Base-by-base conservation (phyloP, 2,113 vertebrate genomes). In the Dryoscopus gambensis region DNA sequence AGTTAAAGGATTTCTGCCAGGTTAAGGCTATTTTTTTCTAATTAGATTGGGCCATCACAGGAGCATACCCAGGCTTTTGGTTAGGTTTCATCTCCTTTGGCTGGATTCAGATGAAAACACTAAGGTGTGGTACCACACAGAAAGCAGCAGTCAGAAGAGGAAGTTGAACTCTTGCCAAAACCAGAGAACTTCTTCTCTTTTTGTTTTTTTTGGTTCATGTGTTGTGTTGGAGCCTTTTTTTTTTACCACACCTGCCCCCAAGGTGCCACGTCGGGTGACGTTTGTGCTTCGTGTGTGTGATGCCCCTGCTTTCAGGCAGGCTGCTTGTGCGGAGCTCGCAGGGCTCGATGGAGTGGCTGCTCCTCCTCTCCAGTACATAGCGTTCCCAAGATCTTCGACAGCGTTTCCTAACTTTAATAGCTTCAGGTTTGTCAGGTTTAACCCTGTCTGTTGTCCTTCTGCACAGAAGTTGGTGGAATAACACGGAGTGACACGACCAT, bases 341-440 rank as follows among this genome's bases (percentile, higher is more conserved):
- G 7, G 1, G 63, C 46, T 4, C 5, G 53, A 17, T 30, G 70
- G 59, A 42, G 74, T 2, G 8, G 62, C 37, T 44, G 1, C 74
- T 87, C 25, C 57, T 88, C 79, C 60, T 65, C 42, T 55, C 49
- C 24, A 10, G 25, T 7, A 60, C 65, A 23, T 47, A 47, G 64
- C 33, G 10, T 63, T 93, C 91, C 91, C 69, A 50, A 74, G 67
- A 80, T 78, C 81, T 90, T 86, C 11, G 20, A 28, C 65, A 68
- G 87, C 6, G 0, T 95, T 92, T 92, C 73, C 88, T 90, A 55
- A 81, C 62, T 93, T 65, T n/a, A 88, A 65, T 84, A 44, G 80
- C 73, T 89, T 92, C 89, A 92, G 87, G 89, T 96, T 96, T 87
- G 95, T 95, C 91, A 81, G 90, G 95, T 95, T 92, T 95, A 33